phyloP scores from a whole-genome alignment of 2,888 invertebrate genomes.

The Heliconius sara region DNA sequence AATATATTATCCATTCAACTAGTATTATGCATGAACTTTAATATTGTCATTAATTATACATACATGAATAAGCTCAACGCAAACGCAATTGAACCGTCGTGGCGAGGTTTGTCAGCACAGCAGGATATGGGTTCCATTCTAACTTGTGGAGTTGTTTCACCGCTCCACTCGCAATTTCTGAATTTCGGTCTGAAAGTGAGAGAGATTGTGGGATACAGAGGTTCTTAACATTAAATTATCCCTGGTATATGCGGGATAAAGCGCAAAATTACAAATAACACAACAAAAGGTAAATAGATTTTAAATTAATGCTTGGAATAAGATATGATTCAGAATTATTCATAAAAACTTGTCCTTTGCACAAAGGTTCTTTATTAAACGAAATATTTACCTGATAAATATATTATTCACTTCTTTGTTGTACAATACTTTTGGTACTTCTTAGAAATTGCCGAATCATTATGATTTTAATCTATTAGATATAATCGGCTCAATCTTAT shows the following conservation, averaged over 20 bases:
- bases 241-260: too few relatives aligned
- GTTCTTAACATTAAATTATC: too few relatives aligned
- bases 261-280: too few relatives aligned
- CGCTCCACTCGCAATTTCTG: too few relatives aligned
- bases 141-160: too few relatives aligned
- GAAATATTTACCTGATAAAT: constrained; percentile 1
- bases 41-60: background rate
- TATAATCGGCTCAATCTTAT: background rate
- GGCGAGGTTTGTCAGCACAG: background rate
- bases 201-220: too few relatives aligned
- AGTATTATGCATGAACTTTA: background rate
- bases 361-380: constrained; percentile 9
- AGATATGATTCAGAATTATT: background rate
- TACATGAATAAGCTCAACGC: background rate
- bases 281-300: background rate
- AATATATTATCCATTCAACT: background rate
- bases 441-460: background rate
- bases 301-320: background rate
- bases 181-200: too few relatives aligned
- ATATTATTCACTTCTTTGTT: background rate
- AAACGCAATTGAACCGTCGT: background rate
- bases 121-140: background rate
- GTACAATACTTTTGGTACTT: background rate
- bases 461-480: background rate
- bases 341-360: background rate